Evolutionary conservation across 1,140 invertebrate genomes (phyloP).

Genomic region (Battus philenor): DNA sequence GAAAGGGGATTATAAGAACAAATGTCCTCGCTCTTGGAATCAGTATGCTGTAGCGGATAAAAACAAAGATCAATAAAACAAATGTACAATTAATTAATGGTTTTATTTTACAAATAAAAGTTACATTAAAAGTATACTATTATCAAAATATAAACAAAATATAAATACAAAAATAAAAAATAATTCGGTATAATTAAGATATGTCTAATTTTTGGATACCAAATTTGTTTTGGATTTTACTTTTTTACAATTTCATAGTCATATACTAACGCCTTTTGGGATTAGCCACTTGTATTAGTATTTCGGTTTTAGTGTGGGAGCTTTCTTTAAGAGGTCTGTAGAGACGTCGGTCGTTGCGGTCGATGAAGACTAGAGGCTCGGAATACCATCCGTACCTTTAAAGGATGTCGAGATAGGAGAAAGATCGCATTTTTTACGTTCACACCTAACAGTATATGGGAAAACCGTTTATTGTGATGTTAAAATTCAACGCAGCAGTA

Average conservation of each 20-base stretch:
- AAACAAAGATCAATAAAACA: constrained; percentile 20
- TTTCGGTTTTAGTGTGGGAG: constrained; percentile 55
- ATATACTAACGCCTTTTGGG: constrained; percentile 47
- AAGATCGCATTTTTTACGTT: background rate
- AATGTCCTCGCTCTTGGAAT: constrained; percentile 40
- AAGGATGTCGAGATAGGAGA: constrained; percentile 1
- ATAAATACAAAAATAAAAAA: background rate
- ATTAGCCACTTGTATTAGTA: constrained; percentile 55
- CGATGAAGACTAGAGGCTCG: constrained; percentile 38
- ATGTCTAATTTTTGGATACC: too few relatives aligned
- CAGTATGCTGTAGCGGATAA: constrained; percentile 41
- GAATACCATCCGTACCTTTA: constrained; percentile 59
- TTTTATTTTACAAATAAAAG: background rate
- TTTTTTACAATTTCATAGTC: too few relatives aligned
- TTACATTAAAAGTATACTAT: too few relatives aligned
- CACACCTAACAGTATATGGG: background rate
- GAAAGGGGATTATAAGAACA: constrained; percentile 48
- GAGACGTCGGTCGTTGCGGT: constrained; percentile 54
- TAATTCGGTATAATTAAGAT: background rate
- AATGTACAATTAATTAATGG: too few relatives aligned
- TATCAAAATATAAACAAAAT: background rate
- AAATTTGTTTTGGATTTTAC: too few relatives aligned
- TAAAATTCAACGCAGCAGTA: too few relatives aligned
- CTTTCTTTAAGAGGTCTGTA: constrained; percentile 49
- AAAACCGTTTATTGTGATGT: background rate